Percentiles rank a stretch among this genome's conserved stretches.
Conservation (phyloP, 2,797 vertebrate genomes). For the Alectoris magna region DNA sequence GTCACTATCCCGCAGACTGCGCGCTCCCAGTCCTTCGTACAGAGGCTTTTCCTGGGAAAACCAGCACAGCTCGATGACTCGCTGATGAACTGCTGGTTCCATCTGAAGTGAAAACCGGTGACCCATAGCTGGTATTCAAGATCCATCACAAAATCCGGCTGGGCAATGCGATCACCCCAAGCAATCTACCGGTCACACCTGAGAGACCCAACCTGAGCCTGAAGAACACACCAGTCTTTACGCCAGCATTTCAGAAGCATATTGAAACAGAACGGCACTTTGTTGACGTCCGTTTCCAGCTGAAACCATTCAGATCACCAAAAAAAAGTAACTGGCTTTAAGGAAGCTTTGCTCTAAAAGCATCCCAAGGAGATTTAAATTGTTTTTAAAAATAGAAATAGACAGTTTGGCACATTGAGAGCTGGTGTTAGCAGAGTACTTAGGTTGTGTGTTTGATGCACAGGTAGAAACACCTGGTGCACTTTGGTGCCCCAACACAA, state of each 20-base stretch:
- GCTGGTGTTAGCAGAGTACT: neutral
- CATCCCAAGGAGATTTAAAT: neutral
- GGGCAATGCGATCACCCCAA: neutral
- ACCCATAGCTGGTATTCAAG: neutral
- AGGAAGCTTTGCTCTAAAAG: neutral
- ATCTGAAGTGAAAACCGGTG: neutral
- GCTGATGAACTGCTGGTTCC: neutral
- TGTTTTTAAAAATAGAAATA: neutral
- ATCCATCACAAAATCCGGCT: neutral
- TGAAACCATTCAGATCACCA: neutral
- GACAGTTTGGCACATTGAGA: neutral
- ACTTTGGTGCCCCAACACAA: neutral
- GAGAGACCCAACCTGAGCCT: neutral
- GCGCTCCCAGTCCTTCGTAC: neutral
- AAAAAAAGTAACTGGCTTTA: neutral
- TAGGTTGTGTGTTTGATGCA: rapidly evolving
- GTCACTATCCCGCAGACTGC: too few species aligned
- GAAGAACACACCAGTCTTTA: neutral
- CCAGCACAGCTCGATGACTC: neutral
- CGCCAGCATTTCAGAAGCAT: neutral
- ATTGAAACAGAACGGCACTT: neutral
- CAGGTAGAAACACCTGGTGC: neutral
- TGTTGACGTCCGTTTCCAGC: neutral
- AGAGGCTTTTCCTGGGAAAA: neutral
- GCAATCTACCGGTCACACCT: neutral